A percentile compares a stretch with the other conserved stretches of the same genome.
These are phyloP conservation scores for Tachysurus vachellii DNA, from an alignment of 2,113 vertebrate species.

Conservation along the genomic window DNA sequence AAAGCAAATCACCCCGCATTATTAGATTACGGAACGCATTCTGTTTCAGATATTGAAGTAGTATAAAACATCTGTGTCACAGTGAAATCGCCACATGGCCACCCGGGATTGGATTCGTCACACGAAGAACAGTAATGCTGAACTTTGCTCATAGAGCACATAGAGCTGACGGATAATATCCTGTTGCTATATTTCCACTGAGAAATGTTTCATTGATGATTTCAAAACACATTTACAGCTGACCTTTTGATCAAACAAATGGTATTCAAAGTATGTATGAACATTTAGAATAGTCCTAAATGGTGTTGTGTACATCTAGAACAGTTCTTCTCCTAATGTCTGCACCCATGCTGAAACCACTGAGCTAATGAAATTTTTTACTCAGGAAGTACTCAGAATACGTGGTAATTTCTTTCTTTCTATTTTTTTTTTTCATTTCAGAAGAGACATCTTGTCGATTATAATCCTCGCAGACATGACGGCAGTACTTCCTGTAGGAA, in stretches of 20 bases:
- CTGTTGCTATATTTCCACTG: not conserved
- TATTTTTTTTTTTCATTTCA: conserved; percentile 73
- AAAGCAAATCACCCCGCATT: conserved; percentile 51
- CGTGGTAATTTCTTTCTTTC: conserved; percentile 53
- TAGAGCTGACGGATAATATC: not conserved
- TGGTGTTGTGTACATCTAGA: conserved; percentile 63
- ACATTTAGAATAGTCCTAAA: conserved; percentile 54
- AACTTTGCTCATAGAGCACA: not conserved
- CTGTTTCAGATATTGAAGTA: conserved; percentile 58
- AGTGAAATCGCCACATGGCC: conserved; percentile 10
- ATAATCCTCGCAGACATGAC: conserved; percentile 76
- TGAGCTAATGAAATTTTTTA: conserved; percentile 73
- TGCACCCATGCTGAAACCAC: conserved; percentile 56
- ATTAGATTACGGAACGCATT: conserved; percentile 58
- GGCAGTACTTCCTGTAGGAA: conserved; percentile 77
- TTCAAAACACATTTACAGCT: conserved; percentile 28
- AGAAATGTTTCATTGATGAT: conserved; percentile 31
- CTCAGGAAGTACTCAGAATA: conserved; percentile 73
- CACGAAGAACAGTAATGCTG: not conserved
- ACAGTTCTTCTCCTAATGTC: conserved; percentile 65
- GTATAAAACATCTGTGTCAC: conserved; percentile 58
- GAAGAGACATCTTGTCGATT: conserved; percentile 83
- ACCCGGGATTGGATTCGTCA: conserved; percentile 19
- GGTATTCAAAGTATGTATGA: conserved; percentile 20
- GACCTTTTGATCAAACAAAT: conserved; percentile 33